phyloP scores from a whole-genome alignment of 2,888 invertebrate species.

The Metallyticus violacea region DNA sequence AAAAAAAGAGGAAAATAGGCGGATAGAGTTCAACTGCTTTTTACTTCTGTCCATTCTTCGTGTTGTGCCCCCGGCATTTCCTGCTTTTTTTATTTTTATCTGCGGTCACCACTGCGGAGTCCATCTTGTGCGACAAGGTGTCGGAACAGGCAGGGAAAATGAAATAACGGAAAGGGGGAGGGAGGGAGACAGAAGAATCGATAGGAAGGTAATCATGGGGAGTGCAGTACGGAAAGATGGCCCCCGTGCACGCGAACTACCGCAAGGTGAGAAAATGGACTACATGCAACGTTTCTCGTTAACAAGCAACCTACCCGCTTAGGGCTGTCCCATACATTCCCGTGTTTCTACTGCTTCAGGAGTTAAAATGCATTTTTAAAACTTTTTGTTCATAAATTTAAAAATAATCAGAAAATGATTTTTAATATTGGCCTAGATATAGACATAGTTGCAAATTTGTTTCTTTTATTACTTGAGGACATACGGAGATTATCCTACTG shows the following conservation, averaged over 20 bases:
- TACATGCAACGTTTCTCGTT: not conserved
- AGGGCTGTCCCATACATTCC: not conserved
- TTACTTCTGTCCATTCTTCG: not conserved
- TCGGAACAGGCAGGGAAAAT: no score
- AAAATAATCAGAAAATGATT: no score
- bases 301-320: not conserved
- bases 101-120: not conserved
- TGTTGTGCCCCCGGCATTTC: no score
- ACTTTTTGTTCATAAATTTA: no score
- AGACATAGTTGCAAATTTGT: no score
- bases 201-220: constrained; percentile 25
- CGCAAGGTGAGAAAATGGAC: not conserved
- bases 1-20: not conserved
- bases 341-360: no score
- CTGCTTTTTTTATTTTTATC: no score
- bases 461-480: no score
- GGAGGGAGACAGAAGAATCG: not conserved
- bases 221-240: constrained; percentile 7
- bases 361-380: no score
- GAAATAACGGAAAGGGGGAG: not conserved
- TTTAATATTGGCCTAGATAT: no score
- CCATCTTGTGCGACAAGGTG: not conserved
- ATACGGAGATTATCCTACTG: no score
- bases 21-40: no score
- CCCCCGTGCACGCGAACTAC: not conserved